Percentiles rank a stretch among this genome's conserved stretches.
These are phyloP conservation scores for Tachysurus fulvidraco DNA, from an alignment of 2,113 vertebrate species.

Conservation along the genomic window DNA sequence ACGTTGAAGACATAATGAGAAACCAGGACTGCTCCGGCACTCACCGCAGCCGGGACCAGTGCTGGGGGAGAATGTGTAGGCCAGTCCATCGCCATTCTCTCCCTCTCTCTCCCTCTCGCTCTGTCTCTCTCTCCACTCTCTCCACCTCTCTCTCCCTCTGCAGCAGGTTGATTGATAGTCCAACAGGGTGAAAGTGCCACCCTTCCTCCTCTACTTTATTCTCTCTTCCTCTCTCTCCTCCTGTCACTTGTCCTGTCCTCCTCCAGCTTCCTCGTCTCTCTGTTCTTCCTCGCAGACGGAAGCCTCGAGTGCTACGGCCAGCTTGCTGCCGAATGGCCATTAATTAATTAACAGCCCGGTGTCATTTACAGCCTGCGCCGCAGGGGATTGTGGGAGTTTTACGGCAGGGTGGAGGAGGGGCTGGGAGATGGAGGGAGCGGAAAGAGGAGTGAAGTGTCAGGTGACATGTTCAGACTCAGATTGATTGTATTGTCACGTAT, in stretches of 20 bases:
- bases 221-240: constrained; percentile 25
- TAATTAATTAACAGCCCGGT: constrained; percentile 79
- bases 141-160: constrained; percentile 51
- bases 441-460: not conserved
- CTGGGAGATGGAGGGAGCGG: constrained; percentile 47
- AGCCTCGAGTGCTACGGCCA: constrained; percentile 47
- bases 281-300: constrained; percentile 7
- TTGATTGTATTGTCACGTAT: not conserved
- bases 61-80: constrained; percentile 56
- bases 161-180: constrained; percentile 70
- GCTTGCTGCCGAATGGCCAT: constrained; percentile 64
- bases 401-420: constrained; percentile 51
- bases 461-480: not conserved
- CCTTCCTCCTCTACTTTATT: constrained; percentile 48
- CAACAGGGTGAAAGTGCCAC: constrained; percentile 44
- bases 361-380: constrained; percentile 72
- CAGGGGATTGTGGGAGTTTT: constrained; percentile 57
- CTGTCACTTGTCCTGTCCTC: constrained; percentile 2
- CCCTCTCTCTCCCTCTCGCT: constrained; percentile 39
- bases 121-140: constrained; percentile 51
- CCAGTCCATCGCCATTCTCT: constrained; percentile 70
- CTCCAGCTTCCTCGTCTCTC: constrained; percentile 25
- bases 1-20: constrained; percentile 69
- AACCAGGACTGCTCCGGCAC: constrained; percentile 67
- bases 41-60: constrained; percentile 58